Base-by-base conservation (phyloP, 2,797 vertebrate species). In the Spinibarbus caldwelli region DNA sequence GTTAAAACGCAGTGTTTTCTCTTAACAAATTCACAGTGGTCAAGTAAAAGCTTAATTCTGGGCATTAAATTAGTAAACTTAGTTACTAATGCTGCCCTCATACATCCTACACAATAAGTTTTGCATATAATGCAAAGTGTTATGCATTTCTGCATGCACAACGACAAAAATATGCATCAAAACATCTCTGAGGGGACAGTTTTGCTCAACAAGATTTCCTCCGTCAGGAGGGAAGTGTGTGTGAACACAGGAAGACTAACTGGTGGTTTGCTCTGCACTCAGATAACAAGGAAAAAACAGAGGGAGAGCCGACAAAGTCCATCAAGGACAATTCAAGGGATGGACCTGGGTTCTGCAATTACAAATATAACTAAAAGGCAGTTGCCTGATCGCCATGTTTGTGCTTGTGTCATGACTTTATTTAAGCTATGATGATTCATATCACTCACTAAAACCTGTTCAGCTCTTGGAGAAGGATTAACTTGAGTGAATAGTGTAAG, bases 401-500 rank as follows among this genome's bases (percentile, higher is more conserved):
- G 57, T 83, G 21, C 57, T 73, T 45, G 12, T 82, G n/a, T 57
- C 80, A 64, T 49, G 43, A 76, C 57, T 83, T 76, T 67, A 83
- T 76, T 83, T 66, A 66, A 76, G 7, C 31, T 66, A 66, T 52
- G 43, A 83, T 76, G 82, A 83, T 83, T 83, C 71, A 75, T 66
- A 76, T 66, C 34, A 76, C 71, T 49, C 31, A 52, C 15, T 19
- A 26, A 64, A 83, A 66, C 41, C 71, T 64, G 81, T 83, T 36
- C 8, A n/a, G 70, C 29, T 52, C 71, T 76, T 15, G 29, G 21
- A 41, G 70, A 83, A 75, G 81, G 81, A 83, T 83, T 75, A 83
- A 43, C 38, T 26, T 76, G 31, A 76, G 71, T 66, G 82, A 66
- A 83, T 62, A 66, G 82, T 76, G 71, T 14, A 76, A 73, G 59